A percentile compares a stretch with the other conserved stretches of the same genome.
Conservation (phyloP, 2,888 invertebrate species). For the Hirtodrosophila duncani region DNA sequence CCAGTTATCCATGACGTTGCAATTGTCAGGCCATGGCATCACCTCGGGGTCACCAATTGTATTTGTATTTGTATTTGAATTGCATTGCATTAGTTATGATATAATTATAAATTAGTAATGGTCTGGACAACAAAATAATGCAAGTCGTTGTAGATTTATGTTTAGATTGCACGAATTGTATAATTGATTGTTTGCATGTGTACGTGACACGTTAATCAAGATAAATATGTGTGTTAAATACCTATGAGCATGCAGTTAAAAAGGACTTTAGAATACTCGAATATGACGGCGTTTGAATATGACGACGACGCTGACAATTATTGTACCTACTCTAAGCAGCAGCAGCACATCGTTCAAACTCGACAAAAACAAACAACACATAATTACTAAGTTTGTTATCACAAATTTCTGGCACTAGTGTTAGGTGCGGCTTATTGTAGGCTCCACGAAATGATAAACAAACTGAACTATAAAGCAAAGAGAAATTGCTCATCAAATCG, state of each 20-base stretch:
- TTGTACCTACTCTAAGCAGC: slow-evolving; percentile 40
- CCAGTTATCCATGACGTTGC: slow-evolving; percentile 29
- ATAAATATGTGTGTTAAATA: slow-evolving; percentile 14
- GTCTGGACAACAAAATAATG: slow-evolving; percentile 59
- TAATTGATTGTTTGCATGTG: slow-evolving; percentile 11
- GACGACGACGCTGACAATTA: slow-evolving; percentile 41
- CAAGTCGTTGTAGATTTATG: background rate
- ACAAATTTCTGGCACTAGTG: slow-evolving; percentile 51
- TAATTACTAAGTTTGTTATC: slow-evolving; percentile 45
- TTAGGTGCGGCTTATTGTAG: slow-evolving; percentile 34
- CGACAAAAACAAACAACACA: slow-evolving; percentile 20
- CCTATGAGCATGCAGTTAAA: slow-evolving; percentile 32
- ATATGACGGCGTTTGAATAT: slow-evolving; percentile 28
- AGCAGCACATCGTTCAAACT: slow-evolving; percentile 45
- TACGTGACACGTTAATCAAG: slow-evolving; percentile 13
- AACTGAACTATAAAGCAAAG: slow-evolving; percentile 33
- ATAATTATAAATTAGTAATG: slow-evolving; percentile 38
- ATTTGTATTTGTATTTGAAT: slow-evolving; percentile 40
- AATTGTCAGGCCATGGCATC: slow-evolving; percentile 19
- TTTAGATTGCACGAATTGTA: slow-evolving; percentile 6
- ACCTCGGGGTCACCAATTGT: too few species aligned
- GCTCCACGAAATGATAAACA: slow-evolving; percentile 34
- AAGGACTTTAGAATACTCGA: slow-evolving; percentile 58
- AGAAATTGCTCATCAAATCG: slow-evolving; percentile 33
- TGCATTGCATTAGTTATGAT: slow-evolving; percentile 44